Evolutionary conservation across 2,888 invertebrate genomes (phyloP).

Genomic region (Papilio demoleus): DNA sequence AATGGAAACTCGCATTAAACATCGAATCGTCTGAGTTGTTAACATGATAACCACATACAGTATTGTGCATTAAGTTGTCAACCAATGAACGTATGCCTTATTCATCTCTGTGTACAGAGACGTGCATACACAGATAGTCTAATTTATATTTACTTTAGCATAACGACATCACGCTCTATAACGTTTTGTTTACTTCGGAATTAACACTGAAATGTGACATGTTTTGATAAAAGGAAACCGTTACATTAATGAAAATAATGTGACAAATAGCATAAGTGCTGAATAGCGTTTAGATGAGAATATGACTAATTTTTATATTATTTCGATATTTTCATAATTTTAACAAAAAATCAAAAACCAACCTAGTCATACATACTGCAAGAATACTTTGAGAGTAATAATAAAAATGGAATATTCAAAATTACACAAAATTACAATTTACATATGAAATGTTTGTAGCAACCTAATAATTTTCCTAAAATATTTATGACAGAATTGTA

Average conservation of each 20-base stretch:
- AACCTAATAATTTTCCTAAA: no score
- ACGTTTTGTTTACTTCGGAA: slow-evolving; percentile 15
- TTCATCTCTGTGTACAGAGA: slow-evolving; percentile 9
- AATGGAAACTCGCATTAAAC: not conserved
- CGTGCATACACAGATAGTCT: not conserved
- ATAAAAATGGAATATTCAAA: no score
- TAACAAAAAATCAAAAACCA: no score
- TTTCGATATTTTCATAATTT: no score
- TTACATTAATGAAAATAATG: not conserved
- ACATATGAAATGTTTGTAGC: no score
- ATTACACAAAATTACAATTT: no score
- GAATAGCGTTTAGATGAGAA: not conserved
- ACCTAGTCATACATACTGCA: no score
- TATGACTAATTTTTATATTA: no score
- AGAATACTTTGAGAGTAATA: no score
- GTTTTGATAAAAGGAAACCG: not conserved
- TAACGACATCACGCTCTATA: slow-evolving; percentile 3
- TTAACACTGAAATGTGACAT: slow-evolving; percentile 9
- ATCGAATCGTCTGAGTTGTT: slow-evolving; percentile 12
- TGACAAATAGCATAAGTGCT: not conserved
- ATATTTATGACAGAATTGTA: no score
- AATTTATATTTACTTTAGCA: slow-evolving; percentile 9
- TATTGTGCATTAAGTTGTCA: slow-evolving; percentile 26
- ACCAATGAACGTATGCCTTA: slow-evolving; percentile 32
- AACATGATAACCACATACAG: slow-evolving; percentile 32